Base-by-base conservation (phyloP, 2,797 vertebrate genomes). In the Sphaeramia orbicularis region DNA sequence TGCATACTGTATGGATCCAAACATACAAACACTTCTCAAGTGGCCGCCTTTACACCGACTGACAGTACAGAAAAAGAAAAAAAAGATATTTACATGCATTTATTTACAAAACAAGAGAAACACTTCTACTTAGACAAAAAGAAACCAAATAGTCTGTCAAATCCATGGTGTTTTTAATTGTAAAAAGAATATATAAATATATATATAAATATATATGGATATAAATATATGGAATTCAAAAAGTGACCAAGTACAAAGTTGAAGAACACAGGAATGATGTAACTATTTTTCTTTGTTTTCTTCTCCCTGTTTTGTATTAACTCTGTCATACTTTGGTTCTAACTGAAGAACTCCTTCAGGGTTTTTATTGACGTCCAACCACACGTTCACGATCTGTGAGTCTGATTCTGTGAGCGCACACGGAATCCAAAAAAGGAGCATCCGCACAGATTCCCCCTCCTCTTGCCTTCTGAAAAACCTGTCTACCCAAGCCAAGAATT, bases 141-240 rank as follows among this genome's bases (percentile, higher is more conserved):
- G 78, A 94, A 93, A 93, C 93, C 93, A 94, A 95, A 95, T 94
- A 95, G 92, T 93, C 90, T 93, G 91, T 94, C 91, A 86, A 84
- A 89, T 88, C 89, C 91, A 93, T 93, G 86, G 90, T 94, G 93
- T 94, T 94, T 94, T 92, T 94, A 94, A 92, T 84, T 94, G 93
- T 94, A 94, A 91, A 94, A 93, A 94, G 88, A 86, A 90, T 88
- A 93, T 90, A 93, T 93, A 93, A 89, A 93, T 92, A 93, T 90
- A 90, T 83, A 78, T 88, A 89, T 86, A 84, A 86, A 92, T 86
- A 91, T 91, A 92, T 91, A 93, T 93, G 90, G 86, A 91, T 93
- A 93, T 93, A 92, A 93, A 93, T 94, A 92, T 93, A 94, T 92
- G 89, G 91, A 90, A 92, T 90, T 90, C 86, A 90, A 92, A 90